Conservation (phyloP, 1,140 invertebrate species). For the Phocides pigmalion region DNA sequence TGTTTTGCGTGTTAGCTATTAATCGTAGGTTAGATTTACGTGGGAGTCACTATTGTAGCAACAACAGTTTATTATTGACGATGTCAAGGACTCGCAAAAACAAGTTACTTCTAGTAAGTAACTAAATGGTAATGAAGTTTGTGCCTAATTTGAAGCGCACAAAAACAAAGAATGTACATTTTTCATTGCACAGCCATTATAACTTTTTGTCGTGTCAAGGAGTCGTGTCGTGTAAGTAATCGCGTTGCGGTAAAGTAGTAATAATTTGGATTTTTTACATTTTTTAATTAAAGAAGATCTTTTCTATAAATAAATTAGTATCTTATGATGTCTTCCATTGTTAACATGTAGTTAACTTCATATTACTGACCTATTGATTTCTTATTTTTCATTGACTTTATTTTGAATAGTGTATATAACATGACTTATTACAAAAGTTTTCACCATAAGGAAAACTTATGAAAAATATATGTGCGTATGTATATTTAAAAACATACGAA, state of each 20-base stretch:
- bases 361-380: too few species aligned
- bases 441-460: too few species aligned
- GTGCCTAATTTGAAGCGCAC: conserved; percentile 33
- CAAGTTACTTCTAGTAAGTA: conserved; percentile 13
- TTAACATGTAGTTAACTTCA: not conserved
- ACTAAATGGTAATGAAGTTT: conserved; percentile 39
- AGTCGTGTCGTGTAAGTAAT: not conserved
- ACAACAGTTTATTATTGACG: conserved; percentile 44
- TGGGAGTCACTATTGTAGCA: conserved; percentile 49
- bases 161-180: conserved; percentile 33
- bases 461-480: too few species aligned
- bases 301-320: not conserved
- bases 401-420: too few species aligned
- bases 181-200: conserved; percentile 21
- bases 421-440: too few species aligned
- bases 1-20: conserved; percentile 17
- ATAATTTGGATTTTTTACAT: not conserved
- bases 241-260: not conserved
- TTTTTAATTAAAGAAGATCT: not conserved
- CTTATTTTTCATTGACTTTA: too few species aligned
- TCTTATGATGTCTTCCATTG: not conserved
- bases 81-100: conserved; percentile 47
- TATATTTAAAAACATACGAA: too few species aligned
- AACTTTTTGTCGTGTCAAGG: conserved; percentile 10
- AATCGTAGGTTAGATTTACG: conserved; percentile 45